Conservation (phyloP, 1,140 invertebrate genomes). For the Proctacanthus coquilletti region DNA sequence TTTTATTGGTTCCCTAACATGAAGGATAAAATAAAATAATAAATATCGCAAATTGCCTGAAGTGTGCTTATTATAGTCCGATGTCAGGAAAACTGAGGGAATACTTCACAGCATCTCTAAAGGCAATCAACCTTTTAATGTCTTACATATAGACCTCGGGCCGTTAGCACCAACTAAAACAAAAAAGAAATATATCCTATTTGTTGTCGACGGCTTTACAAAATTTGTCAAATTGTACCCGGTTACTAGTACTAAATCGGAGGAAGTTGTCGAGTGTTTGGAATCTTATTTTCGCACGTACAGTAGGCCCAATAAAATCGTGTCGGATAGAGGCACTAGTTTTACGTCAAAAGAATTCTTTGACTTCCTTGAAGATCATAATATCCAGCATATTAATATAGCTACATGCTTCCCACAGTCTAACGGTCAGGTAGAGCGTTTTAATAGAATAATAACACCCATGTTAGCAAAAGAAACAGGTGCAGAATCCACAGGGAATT, state of each 20-base stretch:
- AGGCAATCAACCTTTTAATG: constrained; percentile 12
- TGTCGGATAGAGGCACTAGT: constrained; percentile 5
- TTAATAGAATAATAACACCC: constrained; percentile 1
- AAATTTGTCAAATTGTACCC: constrained; percentile 7
- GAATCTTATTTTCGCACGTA: constrained; percentile 8
- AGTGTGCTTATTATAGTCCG: constrained; percentile 15
- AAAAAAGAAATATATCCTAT: constrained; percentile 30
- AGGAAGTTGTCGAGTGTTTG: constrained; percentile 14
- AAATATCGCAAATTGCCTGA: constrained; percentile 13
- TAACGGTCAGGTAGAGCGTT: not conserved
- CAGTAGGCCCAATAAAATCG: constrained; percentile 1
- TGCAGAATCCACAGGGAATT: no score
- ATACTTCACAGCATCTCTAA: constrained; percentile 17
- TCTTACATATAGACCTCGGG: constrained; percentile 16
- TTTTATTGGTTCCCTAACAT: constrained; percentile 19
- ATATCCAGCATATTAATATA: constrained; percentile 1
- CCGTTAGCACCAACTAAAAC: constrained; percentile 15
- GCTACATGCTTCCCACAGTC: not conserved
- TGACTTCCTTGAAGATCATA: not conserved
- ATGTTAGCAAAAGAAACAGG: not conserved
- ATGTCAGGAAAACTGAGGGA: constrained; percentile 14
- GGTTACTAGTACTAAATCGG: constrained; percentile 9
- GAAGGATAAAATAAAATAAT: constrained; percentile 12
- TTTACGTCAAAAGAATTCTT: constrained; percentile 4
- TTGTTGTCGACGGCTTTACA: constrained; percentile 25